These are phyloP conservation scores for Proctacanthus coquilletti DNA, from an alignment of 1,140 invertebrate genomes.

Conservation along the genomic window DNA sequence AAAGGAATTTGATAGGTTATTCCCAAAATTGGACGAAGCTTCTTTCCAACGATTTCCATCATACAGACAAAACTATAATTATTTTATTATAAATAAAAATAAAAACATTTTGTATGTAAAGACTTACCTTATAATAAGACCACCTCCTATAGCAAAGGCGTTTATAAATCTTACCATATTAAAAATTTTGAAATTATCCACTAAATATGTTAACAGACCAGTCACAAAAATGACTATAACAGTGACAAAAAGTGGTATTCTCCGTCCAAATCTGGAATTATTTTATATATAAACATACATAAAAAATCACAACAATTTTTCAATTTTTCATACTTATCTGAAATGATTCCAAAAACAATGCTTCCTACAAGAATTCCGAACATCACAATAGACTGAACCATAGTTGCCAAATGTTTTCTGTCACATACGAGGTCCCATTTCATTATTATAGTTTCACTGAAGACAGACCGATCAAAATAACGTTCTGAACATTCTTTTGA, in stretches of 20 bases:
- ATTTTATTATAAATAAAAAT: no score
- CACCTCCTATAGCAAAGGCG: slow-evolving; percentile 53
- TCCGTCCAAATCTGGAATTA: slow-evolving; percentile 46
- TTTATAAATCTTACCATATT: slow-evolving; percentile 50
- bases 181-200: slow-evolving; percentile 51
- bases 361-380: slow-evolving; percentile 55
- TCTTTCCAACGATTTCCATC: slow-evolving; percentile 55
- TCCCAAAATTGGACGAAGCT: slow-evolving; percentile 50
- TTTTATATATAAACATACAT: no score
- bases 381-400: slow-evolving; percentile 61
- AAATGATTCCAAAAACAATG: slow-evolving; percentile 53
- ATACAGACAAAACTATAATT: slow-evolving; percentile 52
- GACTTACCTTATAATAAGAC: slow-evolving; percentile 48
- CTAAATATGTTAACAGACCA: slow-evolving; percentile 45
- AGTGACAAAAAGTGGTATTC: slow-evolving; percentile 44
- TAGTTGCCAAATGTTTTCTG: slow-evolving; percentile 41
- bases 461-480: slow-evolving; percentile 42
- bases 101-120: no score
- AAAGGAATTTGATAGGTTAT: slow-evolving; percentile 58
- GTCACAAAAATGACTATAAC: slow-evolving; percentile 46
- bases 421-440: slow-evolving; percentile 62
- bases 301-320: no score
- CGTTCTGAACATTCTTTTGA: slow-evolving; percentile 36
- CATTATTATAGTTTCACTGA: slow-evolving; percentile 52
- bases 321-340: slow-evolving; percentile 63